Conservation (phyloP, 2,888 invertebrate genomes). For the Ochropleura plecta region DNA sequence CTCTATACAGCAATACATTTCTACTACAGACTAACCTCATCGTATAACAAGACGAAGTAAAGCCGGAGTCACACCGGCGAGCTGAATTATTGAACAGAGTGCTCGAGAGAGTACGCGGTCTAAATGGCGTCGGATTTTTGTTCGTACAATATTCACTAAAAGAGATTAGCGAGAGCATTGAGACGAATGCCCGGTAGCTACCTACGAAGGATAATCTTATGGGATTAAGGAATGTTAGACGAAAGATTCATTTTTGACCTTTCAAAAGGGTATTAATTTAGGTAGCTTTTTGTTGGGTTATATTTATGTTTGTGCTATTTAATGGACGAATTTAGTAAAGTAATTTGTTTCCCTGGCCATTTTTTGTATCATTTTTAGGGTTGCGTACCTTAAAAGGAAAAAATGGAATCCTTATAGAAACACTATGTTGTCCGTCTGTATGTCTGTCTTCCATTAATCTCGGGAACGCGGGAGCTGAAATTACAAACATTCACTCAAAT, state of each 20-base stretch:
- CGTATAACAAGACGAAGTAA: slow-evolving; percentile 52
- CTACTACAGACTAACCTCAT: slow-evolving; percentile 50
- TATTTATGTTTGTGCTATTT: slow-evolving; percentile 11
- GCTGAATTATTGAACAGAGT: slow-evolving; percentile 67
- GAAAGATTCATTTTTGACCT: slow-evolving; percentile 45
- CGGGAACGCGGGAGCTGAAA: too few species aligned
- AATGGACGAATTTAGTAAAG: not conserved
- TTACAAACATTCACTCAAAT: too few species aligned
- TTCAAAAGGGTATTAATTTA: slow-evolving; percentile 41
- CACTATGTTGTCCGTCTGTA: too few species aligned
- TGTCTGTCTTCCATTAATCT: too few species aligned
- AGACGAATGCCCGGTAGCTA: slow-evolving; percentile 48
- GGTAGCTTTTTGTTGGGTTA: slow-evolving; percentile 21
- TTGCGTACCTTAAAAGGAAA: too few species aligned
- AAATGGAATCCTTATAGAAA: too few species aligned
- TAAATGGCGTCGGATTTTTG: slow-evolving; percentile 67
- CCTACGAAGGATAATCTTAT: slow-evolving; percentile 53
- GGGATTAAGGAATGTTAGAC: slow-evolving; percentile 51
- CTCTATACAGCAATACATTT: slow-evolving; percentile 37
- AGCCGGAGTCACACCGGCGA: slow-evolving; percentile 50
- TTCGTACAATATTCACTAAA: slow-evolving; percentile 62
- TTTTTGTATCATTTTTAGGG: not conserved
- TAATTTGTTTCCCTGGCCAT: not conserved
- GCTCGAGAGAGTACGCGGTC: slow-evolving; percentile 48
- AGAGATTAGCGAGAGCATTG: slow-evolving; percentile 57